These are phyloP conservation scores for Pseudoatta argentina DNA, from an alignment of 1,140 invertebrate genomes.

Conservation along the genomic window DNA sequence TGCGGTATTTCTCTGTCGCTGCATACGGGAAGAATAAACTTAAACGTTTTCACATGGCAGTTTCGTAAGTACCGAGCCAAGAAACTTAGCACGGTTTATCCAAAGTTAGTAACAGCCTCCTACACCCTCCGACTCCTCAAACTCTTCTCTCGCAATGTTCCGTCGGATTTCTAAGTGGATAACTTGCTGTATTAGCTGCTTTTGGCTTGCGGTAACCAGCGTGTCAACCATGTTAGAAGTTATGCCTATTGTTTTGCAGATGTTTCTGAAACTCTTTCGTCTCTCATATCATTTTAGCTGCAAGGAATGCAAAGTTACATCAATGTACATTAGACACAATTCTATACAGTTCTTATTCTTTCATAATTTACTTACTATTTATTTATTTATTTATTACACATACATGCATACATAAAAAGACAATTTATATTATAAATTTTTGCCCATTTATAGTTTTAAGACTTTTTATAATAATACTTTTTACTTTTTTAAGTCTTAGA, in stretches of 20 bases:
- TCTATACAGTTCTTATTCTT: not conserved
- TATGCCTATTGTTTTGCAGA: slow-evolving; percentile 55
- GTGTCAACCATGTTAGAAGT: slow-evolving; percentile 57
- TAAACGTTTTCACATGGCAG: slow-evolving; percentile 68
- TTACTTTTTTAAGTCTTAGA: not conserved
- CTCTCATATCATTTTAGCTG: slow-evolving; percentile 27
- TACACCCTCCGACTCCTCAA: slow-evolving; percentile 21
- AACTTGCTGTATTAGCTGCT: slow-evolving; percentile 82
- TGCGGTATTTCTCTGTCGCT: slow-evolving; percentile 60
- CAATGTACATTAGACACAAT: not conserved
- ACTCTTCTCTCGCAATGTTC: slow-evolving; percentile 74
- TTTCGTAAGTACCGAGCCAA: slow-evolving; percentile 66
- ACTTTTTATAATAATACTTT: not conserved
- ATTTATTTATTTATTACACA: not conserved
- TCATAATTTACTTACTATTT: not conserved
- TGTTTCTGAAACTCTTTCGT: slow-evolving; percentile 54
- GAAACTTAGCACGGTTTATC: slow-evolving; percentile 80
- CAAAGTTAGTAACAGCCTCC: slow-evolving; percentile 78
- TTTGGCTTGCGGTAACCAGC: slow-evolving; percentile 66
- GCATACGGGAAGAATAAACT: slow-evolving; percentile 70
- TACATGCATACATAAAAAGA: not conserved
- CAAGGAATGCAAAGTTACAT: slow-evolving; percentile 42
- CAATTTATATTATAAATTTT: not conserved
- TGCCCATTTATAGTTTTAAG: not conserved
- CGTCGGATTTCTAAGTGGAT: slow-evolving; percentile 83